Evolutionary conservation across 2,113 vertebrate species (phyloP).

Genomic region (Furnarius figulus): DNA sequence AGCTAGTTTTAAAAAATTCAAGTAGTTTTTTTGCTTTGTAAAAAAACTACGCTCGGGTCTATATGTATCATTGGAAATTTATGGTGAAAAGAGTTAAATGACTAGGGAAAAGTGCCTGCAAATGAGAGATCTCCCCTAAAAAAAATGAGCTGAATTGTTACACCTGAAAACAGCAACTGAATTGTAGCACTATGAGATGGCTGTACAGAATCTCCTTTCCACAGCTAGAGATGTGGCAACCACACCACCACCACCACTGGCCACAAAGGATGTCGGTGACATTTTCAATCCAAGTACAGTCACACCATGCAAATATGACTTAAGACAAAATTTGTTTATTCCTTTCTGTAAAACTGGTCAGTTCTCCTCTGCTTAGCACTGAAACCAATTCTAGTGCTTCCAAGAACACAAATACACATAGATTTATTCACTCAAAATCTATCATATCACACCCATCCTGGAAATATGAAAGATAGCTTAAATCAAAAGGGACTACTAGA

Average conservation of each 20-base stretch:
- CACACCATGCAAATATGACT: neutral
- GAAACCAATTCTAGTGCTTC: neutral
- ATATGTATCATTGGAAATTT: neutral
- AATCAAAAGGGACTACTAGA: neutral
- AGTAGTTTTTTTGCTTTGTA: neutral
- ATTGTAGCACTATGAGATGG: neutral
- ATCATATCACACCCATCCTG: neutral
- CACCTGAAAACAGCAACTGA: neutral
- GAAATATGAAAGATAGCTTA: neutral
- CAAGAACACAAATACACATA: neutral
- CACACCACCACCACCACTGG: neutral
- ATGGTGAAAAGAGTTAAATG: neutral
- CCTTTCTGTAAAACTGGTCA: neutral
- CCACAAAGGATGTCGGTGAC: neutral
- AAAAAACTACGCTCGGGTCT: neutral
- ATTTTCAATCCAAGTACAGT: neutral
- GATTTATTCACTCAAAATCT: neutral
- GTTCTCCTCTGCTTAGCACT: neutral
- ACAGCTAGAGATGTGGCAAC: accelerated
- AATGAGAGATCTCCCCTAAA: neutral
- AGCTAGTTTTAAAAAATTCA: neutral
- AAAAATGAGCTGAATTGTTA: neutral
- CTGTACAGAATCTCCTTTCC: neutral
- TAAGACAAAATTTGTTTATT: neutral
- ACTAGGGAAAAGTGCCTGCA: neutral